Percentiles rank a stretch among this genome's conserved stretches.
Evolutionary conservation across 2,888 invertebrate species (phyloP).

Genomic region (Heteromyza rotundicornis): DNA sequence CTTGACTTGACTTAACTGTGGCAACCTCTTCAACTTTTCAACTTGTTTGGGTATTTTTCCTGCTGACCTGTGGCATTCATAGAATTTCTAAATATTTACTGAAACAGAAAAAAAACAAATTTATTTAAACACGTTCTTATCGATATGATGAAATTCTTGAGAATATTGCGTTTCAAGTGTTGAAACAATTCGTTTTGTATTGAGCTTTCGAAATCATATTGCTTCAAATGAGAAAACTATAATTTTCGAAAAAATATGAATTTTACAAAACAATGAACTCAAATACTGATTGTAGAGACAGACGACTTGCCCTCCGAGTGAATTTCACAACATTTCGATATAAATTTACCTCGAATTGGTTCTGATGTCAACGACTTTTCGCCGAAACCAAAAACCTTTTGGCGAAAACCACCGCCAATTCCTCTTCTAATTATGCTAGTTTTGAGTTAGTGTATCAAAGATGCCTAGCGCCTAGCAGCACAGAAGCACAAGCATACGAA

Average conservation of each 20-base stretch:
- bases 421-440: too few species aligned
- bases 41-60: not conserved
- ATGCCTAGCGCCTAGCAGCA: not conserved
- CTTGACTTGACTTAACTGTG: too few species aligned
- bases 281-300: too few species aligned
- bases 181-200: too few species aligned
- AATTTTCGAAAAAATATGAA: too few species aligned
- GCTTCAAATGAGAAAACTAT: too few species aligned
- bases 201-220: too few species aligned
- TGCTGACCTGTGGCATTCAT: constrained; percentile 9
- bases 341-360: not conserved
- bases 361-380: constrained; percentile 2
- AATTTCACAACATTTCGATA: constrained; percentile 9
- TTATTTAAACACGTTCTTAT: constrained; percentile 5
- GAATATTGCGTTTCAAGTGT: not conserved
- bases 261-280: too few species aligned
- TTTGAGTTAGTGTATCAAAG: too few species aligned
- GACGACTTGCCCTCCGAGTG: too few species aligned
- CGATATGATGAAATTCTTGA: constrained; percentile 5
- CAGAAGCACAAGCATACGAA: not conserved
- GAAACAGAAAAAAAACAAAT: not conserved
- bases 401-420: not conserved
- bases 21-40: too few species aligned
- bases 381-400: not conserved
- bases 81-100: not conserved